These are phyloP conservation scores for Tolmerus cingulatus DNA, from an alignment of 2,888 invertebrate species.

Conservation along the genomic window DNA sequence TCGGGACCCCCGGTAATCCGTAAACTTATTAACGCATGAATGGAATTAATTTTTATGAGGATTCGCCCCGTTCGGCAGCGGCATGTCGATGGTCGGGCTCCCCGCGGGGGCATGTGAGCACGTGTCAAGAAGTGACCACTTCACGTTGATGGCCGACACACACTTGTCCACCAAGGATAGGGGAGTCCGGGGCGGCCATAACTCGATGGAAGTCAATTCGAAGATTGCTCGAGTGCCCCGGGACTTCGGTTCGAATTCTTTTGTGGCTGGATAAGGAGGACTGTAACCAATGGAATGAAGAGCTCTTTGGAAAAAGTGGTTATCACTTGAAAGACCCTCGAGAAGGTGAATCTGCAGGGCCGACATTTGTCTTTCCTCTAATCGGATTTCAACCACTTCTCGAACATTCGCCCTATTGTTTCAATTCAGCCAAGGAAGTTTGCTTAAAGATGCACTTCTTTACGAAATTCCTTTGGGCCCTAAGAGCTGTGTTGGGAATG, in stretches of 20 bases:
- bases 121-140: slow-evolving; percentile 19
- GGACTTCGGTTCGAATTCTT: neutral
- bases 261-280: neutral
- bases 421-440: neutral
- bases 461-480: neutral
- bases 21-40: slow-evolving; percentile 36
- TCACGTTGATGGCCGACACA: neutral
- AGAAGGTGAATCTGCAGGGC: neutral
- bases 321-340: neutral
- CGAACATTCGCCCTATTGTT: neutral
- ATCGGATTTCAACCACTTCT: neutral
- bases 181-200: neutral
- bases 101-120: neutral
- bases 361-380: neutral
- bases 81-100: neutral
- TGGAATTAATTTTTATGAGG: slow-evolving; percentile 29
- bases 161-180: neutral
- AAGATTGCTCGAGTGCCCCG: neutral
- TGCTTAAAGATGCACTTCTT: neutral
- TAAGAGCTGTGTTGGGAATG: neutral
- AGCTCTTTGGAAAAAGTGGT: neutral
- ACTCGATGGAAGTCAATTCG: slow-evolving; percentile 3
- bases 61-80: neutral
- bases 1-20: slow-evolving; percentile 19
- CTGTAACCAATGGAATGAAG: neutral